Percentiles rank a stretch among this genome's conserved stretches.
phyloP scores from a whole-genome alignment of 2,113 vertebrate genomes.

The Pagrus major region DNA sequence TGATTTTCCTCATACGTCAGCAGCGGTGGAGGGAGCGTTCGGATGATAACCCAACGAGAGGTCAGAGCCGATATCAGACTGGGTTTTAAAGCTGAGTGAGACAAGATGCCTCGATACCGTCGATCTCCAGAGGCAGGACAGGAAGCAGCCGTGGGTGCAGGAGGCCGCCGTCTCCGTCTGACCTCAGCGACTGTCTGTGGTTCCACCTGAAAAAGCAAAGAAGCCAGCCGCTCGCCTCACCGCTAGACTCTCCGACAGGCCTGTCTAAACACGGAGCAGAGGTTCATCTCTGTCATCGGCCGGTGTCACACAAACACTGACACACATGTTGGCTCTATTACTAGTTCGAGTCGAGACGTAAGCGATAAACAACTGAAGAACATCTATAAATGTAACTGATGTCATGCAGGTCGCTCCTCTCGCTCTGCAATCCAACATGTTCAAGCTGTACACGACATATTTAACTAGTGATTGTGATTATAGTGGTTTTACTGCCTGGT shows the following conservation, averaged over 20 bases:
- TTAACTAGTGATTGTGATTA: neutral
- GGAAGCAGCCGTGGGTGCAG: constrained; percentile 27
- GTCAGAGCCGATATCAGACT: neutral
- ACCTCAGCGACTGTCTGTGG: constrained; percentile 64
- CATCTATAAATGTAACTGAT: neutral
- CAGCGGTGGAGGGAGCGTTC: too few species aligned
- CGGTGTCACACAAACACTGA: constrained; percentile 34
- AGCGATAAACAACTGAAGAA: constrained; percentile 11
- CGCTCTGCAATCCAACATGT: neutral
- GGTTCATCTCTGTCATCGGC: constrained; percentile 48
- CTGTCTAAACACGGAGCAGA: constrained; percentile 59
- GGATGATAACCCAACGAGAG: too few species aligned
- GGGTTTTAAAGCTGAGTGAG: neutral
- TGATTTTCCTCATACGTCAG: too few species aligned
- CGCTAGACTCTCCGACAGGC: constrained; percentile 21
- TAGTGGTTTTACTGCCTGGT: neutral
- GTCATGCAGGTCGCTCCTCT: neutral
- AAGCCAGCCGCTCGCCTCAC: constrained; percentile 28
- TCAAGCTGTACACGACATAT: neutral
- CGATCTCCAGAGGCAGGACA: constrained; percentile 2
- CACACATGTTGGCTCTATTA: constrained; percentile 36
- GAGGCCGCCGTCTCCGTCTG: constrained; percentile 44
- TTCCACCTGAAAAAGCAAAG: constrained; percentile 77
- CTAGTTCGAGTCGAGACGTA: neutral
- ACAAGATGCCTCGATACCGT: constrained; percentile 5